Percentiles rank a stretch among this genome's conserved stretches.
phyloP scores from a whole-genome alignment of 2,797 vertebrate species.

The Lepus townsendii region DNA sequence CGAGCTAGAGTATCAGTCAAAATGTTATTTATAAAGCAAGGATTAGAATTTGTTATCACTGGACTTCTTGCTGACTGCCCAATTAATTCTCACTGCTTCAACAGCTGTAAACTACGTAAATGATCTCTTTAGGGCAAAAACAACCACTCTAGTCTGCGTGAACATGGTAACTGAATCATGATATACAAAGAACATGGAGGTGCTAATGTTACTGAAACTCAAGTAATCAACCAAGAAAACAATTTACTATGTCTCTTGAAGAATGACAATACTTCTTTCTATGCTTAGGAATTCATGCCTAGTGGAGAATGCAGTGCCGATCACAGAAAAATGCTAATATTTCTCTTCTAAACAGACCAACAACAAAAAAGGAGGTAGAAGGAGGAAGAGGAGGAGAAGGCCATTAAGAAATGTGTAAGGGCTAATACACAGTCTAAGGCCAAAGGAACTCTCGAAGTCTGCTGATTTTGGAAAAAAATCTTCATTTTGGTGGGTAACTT shows the following conservation, averaged over 20 bases:
- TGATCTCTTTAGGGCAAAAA: constrained; percentile 61
- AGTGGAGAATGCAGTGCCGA: constrained; percentile 48
- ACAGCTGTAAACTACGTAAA: constrained; percentile 48
- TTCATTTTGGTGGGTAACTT: constrained; percentile 72
- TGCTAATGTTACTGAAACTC: constrained; percentile 66
- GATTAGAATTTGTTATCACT: constrained; percentile 66
- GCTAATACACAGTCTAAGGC: constrained; percentile 67
- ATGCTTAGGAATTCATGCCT: constrained; percentile 39
- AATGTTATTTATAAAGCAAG: constrained; percentile 67
- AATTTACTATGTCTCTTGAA: constrained; percentile 46
- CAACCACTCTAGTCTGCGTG: constrained; percentile 41
- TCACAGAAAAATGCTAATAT: constrained; percentile 62
- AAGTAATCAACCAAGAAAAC: constrained; percentile 58
- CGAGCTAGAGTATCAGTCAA: constrained; percentile 64
- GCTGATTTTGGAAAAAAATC: constrained; percentile 64
- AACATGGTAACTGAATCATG: constrained; percentile 59
- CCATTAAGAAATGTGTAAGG: constrained; percentile 59
- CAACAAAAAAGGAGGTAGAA: constrained; percentile 76
- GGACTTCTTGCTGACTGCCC: constrained; percentile 57
- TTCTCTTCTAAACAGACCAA: constrained; percentile 45
- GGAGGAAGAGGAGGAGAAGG: constrained; percentile 34
- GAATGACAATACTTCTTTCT: constrained; percentile 67
- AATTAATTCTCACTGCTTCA: constrained; percentile 40
- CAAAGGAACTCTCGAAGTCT: constrained; percentile 72
- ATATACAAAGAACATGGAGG: constrained; percentile 39